phyloP scores from a whole-genome alignment of 2,888 invertebrate genomes.

The Yponomeuta malinellus region DNA sequence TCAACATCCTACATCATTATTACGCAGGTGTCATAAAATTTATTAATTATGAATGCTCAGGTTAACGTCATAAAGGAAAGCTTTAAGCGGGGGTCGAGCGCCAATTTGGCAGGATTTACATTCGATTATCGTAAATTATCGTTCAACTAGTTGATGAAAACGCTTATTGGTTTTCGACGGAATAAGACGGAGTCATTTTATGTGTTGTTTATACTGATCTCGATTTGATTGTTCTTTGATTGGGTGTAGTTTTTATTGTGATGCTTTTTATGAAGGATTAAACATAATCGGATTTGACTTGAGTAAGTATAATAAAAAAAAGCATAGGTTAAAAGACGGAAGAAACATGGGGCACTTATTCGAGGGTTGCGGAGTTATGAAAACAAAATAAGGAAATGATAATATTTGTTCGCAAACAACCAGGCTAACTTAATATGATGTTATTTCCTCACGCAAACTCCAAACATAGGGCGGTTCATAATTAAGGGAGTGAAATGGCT shows the following conservation, averaged over 20 bases:
- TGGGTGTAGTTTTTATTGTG: conserved; percentile 7
- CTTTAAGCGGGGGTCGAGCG: conserved; percentile 27
- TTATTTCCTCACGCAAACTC: conserved; percentile 18
- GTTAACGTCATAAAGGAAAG: conserved; percentile 38
- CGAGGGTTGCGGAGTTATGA: not conserved
- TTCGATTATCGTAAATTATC: conserved; percentile 38
- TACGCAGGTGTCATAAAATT: conserved; percentile 35
- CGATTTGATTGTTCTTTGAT: conserved; percentile 8
- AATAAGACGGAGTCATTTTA: not conserved
- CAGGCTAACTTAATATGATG: conserved; percentile 14
- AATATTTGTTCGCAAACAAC: conserved; percentile 10
- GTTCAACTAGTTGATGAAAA: conserved; percentile 26
- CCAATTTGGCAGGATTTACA: conserved; percentile 33
- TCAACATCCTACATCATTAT: conserved; percentile 35
- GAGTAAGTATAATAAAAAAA: not conserved
- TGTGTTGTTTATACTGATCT: conserved; percentile 8
- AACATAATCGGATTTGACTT: not conserved
- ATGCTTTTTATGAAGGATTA: not conserved
- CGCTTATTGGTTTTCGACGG: conserved; percentile 22
- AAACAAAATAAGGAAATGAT: conserved; percentile 8
- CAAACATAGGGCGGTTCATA: conserved; percentile 24
- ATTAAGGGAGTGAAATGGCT: conserved; percentile 51
- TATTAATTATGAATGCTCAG: conserved; percentile 41
- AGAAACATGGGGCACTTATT: not conserved
- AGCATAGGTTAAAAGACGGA: not conserved